Evolutionary conservation across 2,888 invertebrate species (phyloP).

Genomic region (Archips crataeganus): DNA sequence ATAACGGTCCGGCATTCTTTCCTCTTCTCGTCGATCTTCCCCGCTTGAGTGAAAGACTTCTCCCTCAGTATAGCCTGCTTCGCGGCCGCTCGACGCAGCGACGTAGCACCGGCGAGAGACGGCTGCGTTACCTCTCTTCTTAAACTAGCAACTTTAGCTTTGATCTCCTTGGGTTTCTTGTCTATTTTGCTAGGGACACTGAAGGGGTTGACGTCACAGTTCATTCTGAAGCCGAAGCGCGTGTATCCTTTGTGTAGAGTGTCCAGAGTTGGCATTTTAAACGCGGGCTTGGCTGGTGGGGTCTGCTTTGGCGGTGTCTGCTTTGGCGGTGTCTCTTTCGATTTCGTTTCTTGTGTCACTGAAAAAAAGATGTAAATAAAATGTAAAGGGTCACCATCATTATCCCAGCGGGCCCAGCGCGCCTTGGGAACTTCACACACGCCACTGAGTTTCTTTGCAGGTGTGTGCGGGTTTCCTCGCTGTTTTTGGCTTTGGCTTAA

Average conservation of each 20-base stretch:
- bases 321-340: slow-evolving; percentile 48
- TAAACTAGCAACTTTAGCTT: slow-evolving; percentile 48
- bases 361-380: slow-evolving; percentile 9
- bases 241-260: slow-evolving; percentile 69
- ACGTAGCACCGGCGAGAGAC: slow-evolving; percentile 60
- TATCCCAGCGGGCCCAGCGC: no score
- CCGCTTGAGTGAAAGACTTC: slow-evolving; percentile 63
- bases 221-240: slow-evolving; percentile 81
- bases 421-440: no score
- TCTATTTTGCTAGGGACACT: slow-evolving; percentile 58
- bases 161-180: slow-evolving; percentile 48
- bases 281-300: slow-evolving; percentile 52
- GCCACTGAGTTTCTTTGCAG: no score
- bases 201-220: slow-evolving; percentile 74
- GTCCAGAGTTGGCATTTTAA: slow-evolving; percentile 54
- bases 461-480: no score
- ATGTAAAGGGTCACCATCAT: no score
- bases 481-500: no score
- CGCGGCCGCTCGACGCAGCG: slow-evolving; percentile 59
- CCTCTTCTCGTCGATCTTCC: slow-evolving; percentile 63
- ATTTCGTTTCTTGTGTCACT: slow-evolving; percentile 46
- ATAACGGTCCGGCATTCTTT: slow-evolving; percentile 80
- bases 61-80: slow-evolving; percentile 72
- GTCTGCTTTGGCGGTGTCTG: slow-evolving; percentile 55
- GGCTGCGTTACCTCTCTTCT: slow-evolving; percentile 56